Conservation (phyloP, 2,113 vertebrate species). For the Benitochromis conjunctus region DNA sequence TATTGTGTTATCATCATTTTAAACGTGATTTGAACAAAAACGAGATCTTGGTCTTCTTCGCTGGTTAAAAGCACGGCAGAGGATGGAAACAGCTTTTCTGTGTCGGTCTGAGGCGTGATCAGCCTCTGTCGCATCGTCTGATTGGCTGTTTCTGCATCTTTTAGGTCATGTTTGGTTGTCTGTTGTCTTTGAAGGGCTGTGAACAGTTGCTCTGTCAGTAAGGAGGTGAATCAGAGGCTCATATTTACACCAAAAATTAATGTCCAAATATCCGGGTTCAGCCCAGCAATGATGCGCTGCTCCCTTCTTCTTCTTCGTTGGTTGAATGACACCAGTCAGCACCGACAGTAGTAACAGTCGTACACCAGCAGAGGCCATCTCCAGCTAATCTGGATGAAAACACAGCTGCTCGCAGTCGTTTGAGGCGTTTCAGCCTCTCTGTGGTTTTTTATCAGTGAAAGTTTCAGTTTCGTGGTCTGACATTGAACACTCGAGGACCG, state of each 20-base stretch:
- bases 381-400: background rate
- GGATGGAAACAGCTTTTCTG: too few relatives aligned
- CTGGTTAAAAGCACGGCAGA: too few relatives aligned
- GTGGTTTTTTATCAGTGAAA: background rate
- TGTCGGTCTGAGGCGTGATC: background rate
- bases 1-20: accelerated
- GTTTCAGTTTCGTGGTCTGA: background rate
- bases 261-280: background rate
- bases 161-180: background rate
- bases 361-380: background rate
- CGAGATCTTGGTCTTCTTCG: background rate
- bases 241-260: background rate
- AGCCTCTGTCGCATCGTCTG: accelerated
- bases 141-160: background rate
- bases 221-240: background rate
- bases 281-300: background rate
- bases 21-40: background rate
- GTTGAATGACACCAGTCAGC: background rate
- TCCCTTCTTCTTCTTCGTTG: background rate
- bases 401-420: background rate
- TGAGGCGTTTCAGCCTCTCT: background rate
- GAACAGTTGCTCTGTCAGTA: too few relatives aligned
- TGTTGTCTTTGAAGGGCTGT: background rate
- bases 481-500: background rate
- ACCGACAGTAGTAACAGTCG: background rate